phyloP scores from a whole-genome alignment of 2,797 vertebrate genomes.

The Forpus xanthops region DNA sequence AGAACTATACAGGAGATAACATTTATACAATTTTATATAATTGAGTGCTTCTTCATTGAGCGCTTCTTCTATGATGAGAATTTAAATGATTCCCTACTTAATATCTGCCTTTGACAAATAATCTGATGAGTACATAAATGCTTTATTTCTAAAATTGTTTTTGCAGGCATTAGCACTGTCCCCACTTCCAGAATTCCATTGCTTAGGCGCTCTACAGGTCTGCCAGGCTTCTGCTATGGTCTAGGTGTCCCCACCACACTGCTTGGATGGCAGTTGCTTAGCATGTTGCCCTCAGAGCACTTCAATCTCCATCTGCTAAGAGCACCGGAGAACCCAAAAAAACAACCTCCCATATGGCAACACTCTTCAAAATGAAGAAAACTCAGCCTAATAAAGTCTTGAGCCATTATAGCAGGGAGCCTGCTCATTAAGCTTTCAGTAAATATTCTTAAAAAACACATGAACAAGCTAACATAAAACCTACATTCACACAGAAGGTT shows the following conservation, averaged over 20 bases:
- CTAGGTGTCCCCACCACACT: background rate
- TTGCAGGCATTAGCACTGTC: background rate
- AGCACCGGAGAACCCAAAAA: background rate
- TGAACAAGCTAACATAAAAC: background rate
- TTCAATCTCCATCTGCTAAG: slow-evolving; percentile 25
- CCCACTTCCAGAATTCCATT: background rate
- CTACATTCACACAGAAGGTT: background rate
- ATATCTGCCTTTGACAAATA: background rate
- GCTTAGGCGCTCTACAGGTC: rapidly evolving
- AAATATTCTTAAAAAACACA: background rate
- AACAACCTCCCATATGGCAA: slow-evolving; percentile 30
- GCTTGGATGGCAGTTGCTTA: background rate
- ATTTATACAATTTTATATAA: slow-evolving; percentile 9
- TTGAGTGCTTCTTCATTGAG: background rate
- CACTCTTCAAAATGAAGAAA: background rate
- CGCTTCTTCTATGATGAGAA: background rate
- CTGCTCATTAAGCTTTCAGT: background rate
- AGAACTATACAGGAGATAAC: background rate
- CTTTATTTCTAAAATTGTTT: background rate
- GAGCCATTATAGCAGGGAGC: background rate
- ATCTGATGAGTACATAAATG: background rate
- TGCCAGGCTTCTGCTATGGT: background rate
- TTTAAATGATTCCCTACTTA: background rate
- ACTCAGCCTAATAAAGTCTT: background rate
- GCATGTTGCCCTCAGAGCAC: background rate